Evolutionary conservation across 1,140 invertebrate genomes (phyloP), one percentile per base, ranked within the genome.

Genomic region (Nomia melanderi): DNA sequence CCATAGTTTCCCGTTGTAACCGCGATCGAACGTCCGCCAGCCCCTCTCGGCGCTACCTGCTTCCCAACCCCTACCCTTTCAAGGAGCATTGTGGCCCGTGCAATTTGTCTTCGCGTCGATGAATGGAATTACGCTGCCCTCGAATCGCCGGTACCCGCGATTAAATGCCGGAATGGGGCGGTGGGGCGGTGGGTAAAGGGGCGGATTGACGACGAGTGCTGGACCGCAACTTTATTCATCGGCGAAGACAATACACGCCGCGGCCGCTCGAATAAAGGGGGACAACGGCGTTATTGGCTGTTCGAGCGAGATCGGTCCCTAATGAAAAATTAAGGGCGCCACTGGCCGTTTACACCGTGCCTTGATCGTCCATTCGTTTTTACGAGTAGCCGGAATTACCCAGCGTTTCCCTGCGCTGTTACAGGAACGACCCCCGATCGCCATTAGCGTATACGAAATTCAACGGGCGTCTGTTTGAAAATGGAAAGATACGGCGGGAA

Each of bases 1-100:
- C 83, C 82, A 84, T 78, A 85, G 83, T 85, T 85, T 84, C 78
- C 75, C 79, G 83, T 78, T 79, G 83, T 78, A 85, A 85, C 82
- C 82, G 78, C 83, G 80, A 83, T 84, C 83, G 83, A 85, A 85
- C 78, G 78, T 80, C 64, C 82, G 53, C 80, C 80, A 29, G 64
- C 65, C 82, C 76, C 59, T 54, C 47, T 14, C 50, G 20, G 20
- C 47, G 6, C 20, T 20, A 1, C 47, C 20, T 5, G 4, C 44
- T 14, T 8, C 1, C 20, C 6, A 6, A 3, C 33, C 39, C 11
- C 74, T 3, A 31, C 47, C 53, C 39, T 41, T 44, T 62, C 44
- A 77, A 56, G 60, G 71, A 64, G 82, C 82, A 84, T 84, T 84
- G 83, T 81, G 78, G 81, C 69, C 44, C 78, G 64, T 71, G 65